Evolutionary conservation across 2,888 invertebrate species (phyloP).

Genomic region (Scaptomyza cyrtandrae): DNA sequence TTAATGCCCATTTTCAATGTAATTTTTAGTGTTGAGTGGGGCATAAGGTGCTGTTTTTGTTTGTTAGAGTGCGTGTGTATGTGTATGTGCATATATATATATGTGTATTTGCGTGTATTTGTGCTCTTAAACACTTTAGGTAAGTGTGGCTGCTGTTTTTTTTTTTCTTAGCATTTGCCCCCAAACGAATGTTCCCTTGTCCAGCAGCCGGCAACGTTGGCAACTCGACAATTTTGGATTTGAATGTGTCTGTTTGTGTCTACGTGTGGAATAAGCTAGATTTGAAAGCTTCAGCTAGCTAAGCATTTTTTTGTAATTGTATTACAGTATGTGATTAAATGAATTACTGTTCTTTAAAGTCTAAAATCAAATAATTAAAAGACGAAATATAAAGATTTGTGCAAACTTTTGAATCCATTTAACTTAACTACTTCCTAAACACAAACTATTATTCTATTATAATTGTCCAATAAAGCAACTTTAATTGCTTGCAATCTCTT

Average conservation of each 20-base stretch:
- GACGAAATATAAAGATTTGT: neutral
- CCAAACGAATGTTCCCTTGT: slow-evolving; percentile 24
- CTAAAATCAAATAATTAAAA: neutral
- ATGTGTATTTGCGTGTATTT: slow-evolving; percentile 37
- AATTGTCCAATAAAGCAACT: neutral
- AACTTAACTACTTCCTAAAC: neutral
- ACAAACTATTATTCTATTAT: neutral
- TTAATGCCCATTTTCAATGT: slow-evolving; percentile 73
- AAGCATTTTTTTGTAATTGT: slow-evolving; percentile 1
- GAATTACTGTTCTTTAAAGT: neutral
- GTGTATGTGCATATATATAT: slow-evolving; percentile 18
- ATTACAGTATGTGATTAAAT: neutral
- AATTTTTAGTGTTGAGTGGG: slow-evolving; percentile 72
- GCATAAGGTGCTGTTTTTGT: slow-evolving; percentile 64
- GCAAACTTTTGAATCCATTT: neutral
- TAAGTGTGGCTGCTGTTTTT: slow-evolving; percentile 63
- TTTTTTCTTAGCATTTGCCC: slow-evolving; percentile 54
- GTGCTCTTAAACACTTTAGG: slow-evolving; percentile 71
- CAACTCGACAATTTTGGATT: slow-evolving; percentile 33
- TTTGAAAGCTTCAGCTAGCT: slow-evolving; percentile 1
- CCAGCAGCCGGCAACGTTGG: slow-evolving; percentile 33
- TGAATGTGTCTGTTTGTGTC: slow-evolving; percentile 7
- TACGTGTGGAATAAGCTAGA: slow-evolving; percentile 5
- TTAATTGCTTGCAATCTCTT: neutral
- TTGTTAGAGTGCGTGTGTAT: slow-evolving; percentile 18